A percentile compares a stretch with the other conserved stretches of the same genome.
These are phyloP conservation scores for Copsychus sechellarum DNA, from an alignment of 2,113 vertebrate species.

Conservation along the genomic window DNA sequence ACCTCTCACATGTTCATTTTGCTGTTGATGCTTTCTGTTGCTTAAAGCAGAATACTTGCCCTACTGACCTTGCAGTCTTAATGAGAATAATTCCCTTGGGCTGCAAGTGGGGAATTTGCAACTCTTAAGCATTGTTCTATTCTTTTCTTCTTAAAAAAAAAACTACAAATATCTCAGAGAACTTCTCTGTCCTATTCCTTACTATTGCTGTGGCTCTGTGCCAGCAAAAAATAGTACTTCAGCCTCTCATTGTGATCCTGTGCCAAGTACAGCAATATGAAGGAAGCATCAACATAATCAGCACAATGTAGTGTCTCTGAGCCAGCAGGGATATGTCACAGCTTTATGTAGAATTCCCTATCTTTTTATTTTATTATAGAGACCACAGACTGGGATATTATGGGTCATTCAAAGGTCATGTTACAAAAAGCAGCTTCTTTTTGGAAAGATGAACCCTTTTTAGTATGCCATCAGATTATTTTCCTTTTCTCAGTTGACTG, in stretches of 20 bases:
- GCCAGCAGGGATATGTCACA: constrained; percentile 75
- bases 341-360: constrained; percentile 67
- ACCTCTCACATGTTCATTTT: not conserved
- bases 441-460: constrained; percentile 52
- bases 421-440: constrained; percentile 62
- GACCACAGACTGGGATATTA: constrained; percentile 71
- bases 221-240: constrained; percentile 68
- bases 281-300: constrained; percentile 76
- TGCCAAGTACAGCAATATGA: constrained; percentile 76
- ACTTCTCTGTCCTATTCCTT: constrained; percentile 4
- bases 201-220: constrained; percentile 47
- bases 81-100: not conserved
- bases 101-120: not conserved
- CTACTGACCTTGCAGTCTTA: not conserved
- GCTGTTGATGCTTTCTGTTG: not conserved
- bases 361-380: constrained; percentile 74
- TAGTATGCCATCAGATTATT: constrained; percentile 43
- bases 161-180: not conserved
- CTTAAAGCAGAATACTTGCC: not conserved
- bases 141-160: constrained; percentile 1
- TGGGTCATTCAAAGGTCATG: constrained; percentile 71
- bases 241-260: constrained; percentile 70
- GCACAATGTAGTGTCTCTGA: constrained; percentile 67
- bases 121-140: not conserved
- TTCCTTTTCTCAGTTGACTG: constrained; percentile 23